Evolutionary conservation across 2,888 invertebrate species (phyloP).

Genomic region (Odontomyia ornata): DNA sequence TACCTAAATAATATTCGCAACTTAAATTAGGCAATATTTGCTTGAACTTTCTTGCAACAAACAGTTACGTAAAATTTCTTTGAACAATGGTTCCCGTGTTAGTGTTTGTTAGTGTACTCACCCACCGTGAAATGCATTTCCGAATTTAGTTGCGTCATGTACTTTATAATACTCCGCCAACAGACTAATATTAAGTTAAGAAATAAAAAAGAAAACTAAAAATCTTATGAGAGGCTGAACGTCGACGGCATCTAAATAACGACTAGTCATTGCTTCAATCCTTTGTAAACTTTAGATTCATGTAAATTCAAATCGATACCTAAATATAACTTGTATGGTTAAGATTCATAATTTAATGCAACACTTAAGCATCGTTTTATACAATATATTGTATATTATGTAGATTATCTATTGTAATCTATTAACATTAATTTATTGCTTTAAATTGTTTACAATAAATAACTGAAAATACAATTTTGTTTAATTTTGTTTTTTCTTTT

Average conservation of each 20-base stretch:
- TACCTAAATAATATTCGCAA: too few species aligned
- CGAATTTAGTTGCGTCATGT: too few species aligned
- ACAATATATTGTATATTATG: too few species aligned
- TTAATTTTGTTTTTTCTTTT: not conserved
- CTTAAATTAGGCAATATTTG: too few species aligned
- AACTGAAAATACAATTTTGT: not conserved
- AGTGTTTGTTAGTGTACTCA: too few species aligned
- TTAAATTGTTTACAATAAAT: not conserved
- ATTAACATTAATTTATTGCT: conserved; percentile 3
- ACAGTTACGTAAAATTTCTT: too few species aligned
- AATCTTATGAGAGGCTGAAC: conserved; percentile 23
- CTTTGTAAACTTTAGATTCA: not conserved
- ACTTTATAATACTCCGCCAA: too few species aligned
- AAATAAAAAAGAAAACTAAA: too few species aligned
- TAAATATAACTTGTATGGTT: not conserved
- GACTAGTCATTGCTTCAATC: conserved; percentile 10
- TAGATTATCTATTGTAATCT: not conserved
- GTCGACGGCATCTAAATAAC: conserved; percentile 11
- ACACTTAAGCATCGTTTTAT: not conserved
- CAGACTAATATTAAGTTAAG: too few species aligned
- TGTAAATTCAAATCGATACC: not conserved
- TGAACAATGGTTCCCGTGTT: too few species aligned
- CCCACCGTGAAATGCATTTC: too few species aligned
- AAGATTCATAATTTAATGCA: not conserved
- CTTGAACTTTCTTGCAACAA: too few species aligned